Evolutionary conservation across 2,888 invertebrate species (phyloP).

Genomic region (Cryptocheilus praepositus): DNA sequence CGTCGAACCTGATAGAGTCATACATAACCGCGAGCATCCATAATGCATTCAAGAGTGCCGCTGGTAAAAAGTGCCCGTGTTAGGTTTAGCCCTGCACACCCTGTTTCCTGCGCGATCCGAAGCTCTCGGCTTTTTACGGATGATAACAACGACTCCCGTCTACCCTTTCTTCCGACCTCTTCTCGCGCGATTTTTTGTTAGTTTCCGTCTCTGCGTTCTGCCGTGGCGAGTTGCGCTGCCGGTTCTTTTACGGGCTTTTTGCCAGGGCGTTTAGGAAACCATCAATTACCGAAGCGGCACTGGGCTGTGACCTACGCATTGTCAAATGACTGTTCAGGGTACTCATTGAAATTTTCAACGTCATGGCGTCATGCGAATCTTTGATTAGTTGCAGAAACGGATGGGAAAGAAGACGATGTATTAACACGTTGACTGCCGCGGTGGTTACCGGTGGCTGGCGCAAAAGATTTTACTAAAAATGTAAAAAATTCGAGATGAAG

Average conservation of each 20-base stretch:
- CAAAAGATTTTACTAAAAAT: no score
- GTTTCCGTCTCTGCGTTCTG: not conserved
- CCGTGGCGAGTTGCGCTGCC: not conserved
- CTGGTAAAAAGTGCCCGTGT: constrained; percentile 64
- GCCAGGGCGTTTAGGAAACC: no score
- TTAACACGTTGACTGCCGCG: no score
- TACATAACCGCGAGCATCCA: constrained; percentile 71
- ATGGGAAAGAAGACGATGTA: no score
- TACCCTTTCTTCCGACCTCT: constrained; percentile 20
- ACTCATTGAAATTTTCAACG: no score
- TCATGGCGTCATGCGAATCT: no score
- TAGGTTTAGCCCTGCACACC: constrained; percentile 52
- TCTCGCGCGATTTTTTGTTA: not conserved
- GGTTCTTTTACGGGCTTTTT: not conserved
- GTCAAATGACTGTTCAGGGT: no score
- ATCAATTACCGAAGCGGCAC: no score
- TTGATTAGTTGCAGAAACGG: no score
- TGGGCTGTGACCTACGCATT: no score
- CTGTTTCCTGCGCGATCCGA: constrained; percentile 46
- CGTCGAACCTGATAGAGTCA: constrained; percentile 70
- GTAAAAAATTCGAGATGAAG: no score
- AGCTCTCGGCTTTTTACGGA: constrained; percentile 45
- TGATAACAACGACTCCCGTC: constrained; percentile 49
- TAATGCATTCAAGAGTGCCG: constrained; percentile 68
- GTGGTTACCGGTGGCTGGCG: no score